Percentiles rank a stretch among this genome's conserved stretches.
Conservation (phyloP, 2,888 invertebrate genomes). For the Chrysolina americana region DNA sequence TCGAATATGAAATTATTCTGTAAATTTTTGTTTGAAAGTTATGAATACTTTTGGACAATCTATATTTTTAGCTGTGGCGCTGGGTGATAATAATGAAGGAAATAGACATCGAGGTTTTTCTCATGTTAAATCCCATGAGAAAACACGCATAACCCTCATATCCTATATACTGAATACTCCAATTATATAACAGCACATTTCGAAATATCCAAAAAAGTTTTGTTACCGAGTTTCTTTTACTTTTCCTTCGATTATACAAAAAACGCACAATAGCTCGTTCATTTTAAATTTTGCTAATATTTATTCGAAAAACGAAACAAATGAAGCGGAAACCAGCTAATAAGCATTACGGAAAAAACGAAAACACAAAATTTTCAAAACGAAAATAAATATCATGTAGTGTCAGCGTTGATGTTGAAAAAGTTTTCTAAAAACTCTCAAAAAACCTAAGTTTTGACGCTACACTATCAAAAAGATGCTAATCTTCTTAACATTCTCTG, state of each 20-base stretch:
- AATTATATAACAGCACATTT: too few species aligned
- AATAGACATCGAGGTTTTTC: too few species aligned
- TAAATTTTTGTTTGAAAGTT: too few species aligned
- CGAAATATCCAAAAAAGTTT: background rate
- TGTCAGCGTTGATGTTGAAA: conserved; percentile 45
- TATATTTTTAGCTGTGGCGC: too few species aligned
- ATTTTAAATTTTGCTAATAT: conserved; percentile 21
- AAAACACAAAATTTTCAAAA: conserved; percentile 56
- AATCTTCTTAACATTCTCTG: conserved; percentile 48
- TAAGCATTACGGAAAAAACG: conserved; percentile 56
- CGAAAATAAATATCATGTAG: conserved; percentile 49
- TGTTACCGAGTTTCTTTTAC: conserved; percentile 1
- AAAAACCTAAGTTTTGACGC: conserved; percentile 40
- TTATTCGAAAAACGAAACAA: conserved; percentile 54
- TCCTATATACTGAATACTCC: too few species aligned
- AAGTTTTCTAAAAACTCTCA: conserved; percentile 29
- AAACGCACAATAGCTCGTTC: conserved; percentile 9
- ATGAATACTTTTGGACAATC: too few species aligned
- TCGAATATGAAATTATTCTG: too few species aligned
- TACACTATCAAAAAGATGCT: conserved; percentile 47
- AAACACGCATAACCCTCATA: too few species aligned
- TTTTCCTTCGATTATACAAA: conserved; percentile 26
- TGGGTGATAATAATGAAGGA: too few species aligned
- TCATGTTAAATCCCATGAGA: too few species aligned
- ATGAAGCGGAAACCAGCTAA: conserved; percentile 65